phyloP scores from a whole-genome alignment of 2,888 invertebrate species.

The Pheosia gnoma region DNA sequence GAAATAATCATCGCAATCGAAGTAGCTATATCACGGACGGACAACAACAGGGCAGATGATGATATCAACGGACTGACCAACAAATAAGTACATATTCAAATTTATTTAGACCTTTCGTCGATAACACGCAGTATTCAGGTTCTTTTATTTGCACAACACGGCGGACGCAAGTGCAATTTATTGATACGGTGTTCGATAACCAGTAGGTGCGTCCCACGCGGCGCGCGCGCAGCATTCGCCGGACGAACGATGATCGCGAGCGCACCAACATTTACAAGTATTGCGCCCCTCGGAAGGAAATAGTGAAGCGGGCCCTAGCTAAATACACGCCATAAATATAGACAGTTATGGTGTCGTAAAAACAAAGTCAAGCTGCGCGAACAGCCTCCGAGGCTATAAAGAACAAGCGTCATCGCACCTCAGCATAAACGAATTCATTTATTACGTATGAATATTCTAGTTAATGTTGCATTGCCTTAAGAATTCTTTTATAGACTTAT shows the following conservation, averaged over 20 bases:
- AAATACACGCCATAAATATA: constrained; percentile 78
- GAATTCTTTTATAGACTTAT: no score
- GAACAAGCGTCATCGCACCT: constrained; percentile 63
- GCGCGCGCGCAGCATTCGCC: constrained; percentile 38
- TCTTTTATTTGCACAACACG: constrained; percentile 78
- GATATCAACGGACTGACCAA: constrained; percentile 68
- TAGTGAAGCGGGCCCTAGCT: constrained; percentile 67
- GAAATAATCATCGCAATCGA: constrained; percentile 26
- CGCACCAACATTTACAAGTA: constrained; percentile 57
- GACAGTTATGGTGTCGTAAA: constrained; percentile 76
- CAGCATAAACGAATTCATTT: constrained; percentile 41
- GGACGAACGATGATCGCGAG: constrained; percentile 55
- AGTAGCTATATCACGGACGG: constrained; percentile 18
- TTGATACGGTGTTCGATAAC: constrained; percentile 78
- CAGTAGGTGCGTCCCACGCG: constrained; percentile 79
- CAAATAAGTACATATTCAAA: constrained; percentile 74
- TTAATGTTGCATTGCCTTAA: constrained; percentile 29
- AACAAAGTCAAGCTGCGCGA: constrained; percentile 79
- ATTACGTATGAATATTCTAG: constrained; percentile 43
- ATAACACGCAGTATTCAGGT: constrained; percentile 68
- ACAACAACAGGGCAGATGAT: constrained; percentile 54
- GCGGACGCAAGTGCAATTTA: constrained; percentile 80
- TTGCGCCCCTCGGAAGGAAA: constrained; percentile 70
- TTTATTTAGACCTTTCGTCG: constrained; percentile 78
- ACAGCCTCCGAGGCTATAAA: constrained; percentile 65